Evolutionary conservation across 2,797 vertebrate genomes (phyloP).

Genomic region (Gymnoscopelus braueri): DNA sequence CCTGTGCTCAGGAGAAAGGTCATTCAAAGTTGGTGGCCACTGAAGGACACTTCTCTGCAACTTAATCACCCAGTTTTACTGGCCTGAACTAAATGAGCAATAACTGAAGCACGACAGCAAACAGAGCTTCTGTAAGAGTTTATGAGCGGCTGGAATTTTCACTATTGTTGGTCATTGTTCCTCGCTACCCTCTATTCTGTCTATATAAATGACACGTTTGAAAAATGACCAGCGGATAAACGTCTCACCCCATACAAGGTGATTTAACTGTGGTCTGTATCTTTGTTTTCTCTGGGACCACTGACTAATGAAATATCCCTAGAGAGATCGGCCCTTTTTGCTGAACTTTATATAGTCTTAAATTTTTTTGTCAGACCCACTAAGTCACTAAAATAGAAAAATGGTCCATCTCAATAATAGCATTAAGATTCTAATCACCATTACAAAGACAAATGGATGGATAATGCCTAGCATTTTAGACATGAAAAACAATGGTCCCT

Average conservation of each 20-base stretch:
- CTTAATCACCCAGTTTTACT: constrained; percentile 39
- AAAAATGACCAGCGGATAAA: constrained; percentile 53
- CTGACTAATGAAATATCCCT: constrained; percentile 46
- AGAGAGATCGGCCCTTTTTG: constrained; percentile 38
- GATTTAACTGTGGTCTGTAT: constrained; percentile 29
- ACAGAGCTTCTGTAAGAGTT: constrained; percentile 32
- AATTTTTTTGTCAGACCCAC: background rate
- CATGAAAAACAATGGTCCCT: background rate
- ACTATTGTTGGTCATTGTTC: constrained; percentile 21
- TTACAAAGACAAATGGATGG: background rate
- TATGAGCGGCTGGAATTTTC: constrained; percentile 48
- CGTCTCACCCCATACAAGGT: constrained; percentile 47
- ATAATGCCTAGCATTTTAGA: background rate
- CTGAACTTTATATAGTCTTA: constrained; percentile 42
- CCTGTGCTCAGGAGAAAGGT: constrained; percentile 47
- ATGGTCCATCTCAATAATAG: background rate
- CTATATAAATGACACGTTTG: constrained; percentile 33
- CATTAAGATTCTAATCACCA: background rate
- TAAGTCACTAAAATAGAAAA: constrained; percentile 10
- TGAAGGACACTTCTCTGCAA: constrained; percentile 37
- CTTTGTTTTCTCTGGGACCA: constrained; percentile 24
- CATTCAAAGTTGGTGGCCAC: constrained; percentile 35
- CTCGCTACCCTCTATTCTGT: constrained; percentile 31
- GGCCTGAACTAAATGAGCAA: constrained; percentile 43
- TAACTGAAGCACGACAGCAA: constrained; percentile 23